These are phyloP conservation scores for Intellagama lesueurii DNA, from an alignment of 2,797 vertebrate species.

Conservation along the genomic window DNA sequence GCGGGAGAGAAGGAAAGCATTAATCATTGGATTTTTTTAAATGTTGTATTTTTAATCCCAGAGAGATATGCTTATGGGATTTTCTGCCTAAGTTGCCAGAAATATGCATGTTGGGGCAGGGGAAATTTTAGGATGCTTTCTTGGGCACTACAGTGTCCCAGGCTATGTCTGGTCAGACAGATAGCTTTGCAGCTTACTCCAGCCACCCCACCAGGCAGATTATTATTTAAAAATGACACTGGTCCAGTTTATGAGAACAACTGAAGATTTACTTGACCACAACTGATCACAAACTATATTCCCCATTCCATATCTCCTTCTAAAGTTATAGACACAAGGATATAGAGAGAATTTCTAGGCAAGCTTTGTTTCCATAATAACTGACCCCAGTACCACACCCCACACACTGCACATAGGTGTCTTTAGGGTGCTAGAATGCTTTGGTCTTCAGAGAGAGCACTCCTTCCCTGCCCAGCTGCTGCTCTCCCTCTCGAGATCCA, in stretches of 20 bases:
- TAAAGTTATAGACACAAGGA: no score
- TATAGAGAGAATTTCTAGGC: no score
- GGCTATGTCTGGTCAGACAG: neutral
- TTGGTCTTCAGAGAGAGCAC: neutral
- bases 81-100: neutral
- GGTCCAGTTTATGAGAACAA: neutral
- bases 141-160: neutral
- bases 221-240: neutral
- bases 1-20: neutral
- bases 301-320: no score
- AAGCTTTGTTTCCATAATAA: neutral
- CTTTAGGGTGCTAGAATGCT: neutral
- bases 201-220: neutral
- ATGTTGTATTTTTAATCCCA: neutral
- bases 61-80: neutral
- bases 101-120: neutral
- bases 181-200: neutral
- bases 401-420: neutral
- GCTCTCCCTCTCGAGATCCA: neutral
- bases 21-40: neutral
- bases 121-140: neutral
- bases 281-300: neutral
- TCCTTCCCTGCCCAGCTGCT: accelerated
- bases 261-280: neutral
- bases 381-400: neutral